Percentiles rank a stretch among this genome's conserved stretches.
Conservation (phyloP, 2,888 invertebrate species). For the Gryllus longicercus region DNA sequence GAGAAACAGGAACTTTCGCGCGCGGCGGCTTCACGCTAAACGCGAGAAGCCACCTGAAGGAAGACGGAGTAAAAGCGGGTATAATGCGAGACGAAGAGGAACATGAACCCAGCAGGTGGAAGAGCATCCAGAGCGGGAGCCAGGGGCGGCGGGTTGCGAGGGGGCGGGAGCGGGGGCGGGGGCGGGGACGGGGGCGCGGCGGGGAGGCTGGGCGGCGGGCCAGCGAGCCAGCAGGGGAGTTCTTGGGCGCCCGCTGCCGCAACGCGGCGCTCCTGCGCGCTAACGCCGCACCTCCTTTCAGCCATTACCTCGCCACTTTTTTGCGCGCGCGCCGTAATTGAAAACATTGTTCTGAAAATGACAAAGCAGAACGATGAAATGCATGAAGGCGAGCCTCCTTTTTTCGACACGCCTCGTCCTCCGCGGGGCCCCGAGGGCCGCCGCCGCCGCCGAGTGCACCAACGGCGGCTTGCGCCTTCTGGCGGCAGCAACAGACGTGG, state of each 20-base stretch:
- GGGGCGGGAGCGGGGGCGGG: too few relatives aligned
- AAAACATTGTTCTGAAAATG: constrained; percentile 11
- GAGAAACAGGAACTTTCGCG: too few relatives aligned
- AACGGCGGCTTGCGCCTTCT: neutral
- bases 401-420: neutral
- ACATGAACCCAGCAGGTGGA: too few relatives aligned
- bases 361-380: constrained; percentile 17
- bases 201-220: too few relatives aligned
- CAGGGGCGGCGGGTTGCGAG: too few relatives aligned
- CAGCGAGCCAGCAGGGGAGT: too few relatives aligned
- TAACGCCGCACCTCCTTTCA: neutral
- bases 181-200: too few relatives aligned
- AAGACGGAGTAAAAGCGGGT: too few relatives aligned
- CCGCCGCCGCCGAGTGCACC: neutral
- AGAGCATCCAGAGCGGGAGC: too few relatives aligned
- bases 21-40: too few relatives aligned
- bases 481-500: neutral
- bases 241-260: neutral
- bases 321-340: constrained; percentile 17
- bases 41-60: too few relatives aligned
- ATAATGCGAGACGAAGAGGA: too few relatives aligned
- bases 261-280: neutral
- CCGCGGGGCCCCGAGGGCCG: neutral
- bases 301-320: neutral
- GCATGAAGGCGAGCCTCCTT: neutral